Evolutionary conservation across 2,797 vertebrate species (phyloP).

Genomic region (Rousettus madagascariensis): DNA sequence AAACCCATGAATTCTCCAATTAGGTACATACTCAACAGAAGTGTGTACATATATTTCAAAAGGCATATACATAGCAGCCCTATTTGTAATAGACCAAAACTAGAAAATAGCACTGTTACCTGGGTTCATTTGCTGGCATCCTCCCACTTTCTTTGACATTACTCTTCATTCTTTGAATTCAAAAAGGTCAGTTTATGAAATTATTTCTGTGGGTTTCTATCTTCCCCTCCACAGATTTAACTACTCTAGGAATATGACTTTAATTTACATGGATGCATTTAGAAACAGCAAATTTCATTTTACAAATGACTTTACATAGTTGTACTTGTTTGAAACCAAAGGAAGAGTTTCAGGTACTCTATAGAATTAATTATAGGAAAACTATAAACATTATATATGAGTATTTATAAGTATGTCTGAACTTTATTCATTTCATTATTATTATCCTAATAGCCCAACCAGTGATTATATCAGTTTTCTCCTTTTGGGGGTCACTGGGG

Average conservation of each 20-base stretch:
- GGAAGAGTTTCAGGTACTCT: background rate
- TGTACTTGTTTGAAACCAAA: slow-evolving; percentile 3
- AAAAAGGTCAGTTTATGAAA: background rate
- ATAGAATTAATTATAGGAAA: slow-evolving; percentile 21
- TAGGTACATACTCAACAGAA: background rate
- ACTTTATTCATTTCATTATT: background rate
- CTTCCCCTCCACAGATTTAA: background rate
- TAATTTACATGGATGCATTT: background rate
- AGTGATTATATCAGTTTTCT: background rate
- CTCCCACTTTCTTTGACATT: background rate
- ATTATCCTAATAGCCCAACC: background rate
- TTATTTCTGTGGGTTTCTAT: background rate
- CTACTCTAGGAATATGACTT: background rate
- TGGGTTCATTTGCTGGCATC: background rate
- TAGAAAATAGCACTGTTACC: background rate
- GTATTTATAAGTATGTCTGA: slow-evolving; percentile 4
- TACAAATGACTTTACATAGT: background rate
- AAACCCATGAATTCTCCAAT: background rate
- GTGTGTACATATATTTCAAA: background rate
- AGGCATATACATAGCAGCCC: background rate
- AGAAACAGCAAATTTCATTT: slow-evolving; percentile 12
- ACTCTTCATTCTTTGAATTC: background rate
- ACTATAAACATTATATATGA: background rate
- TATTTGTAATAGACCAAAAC: background rate
- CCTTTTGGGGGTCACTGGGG: background rate